Evolutionary conservation across 2,113 vertebrate genomes (phyloP).

Genomic region (Apteryx owenii): DNA sequence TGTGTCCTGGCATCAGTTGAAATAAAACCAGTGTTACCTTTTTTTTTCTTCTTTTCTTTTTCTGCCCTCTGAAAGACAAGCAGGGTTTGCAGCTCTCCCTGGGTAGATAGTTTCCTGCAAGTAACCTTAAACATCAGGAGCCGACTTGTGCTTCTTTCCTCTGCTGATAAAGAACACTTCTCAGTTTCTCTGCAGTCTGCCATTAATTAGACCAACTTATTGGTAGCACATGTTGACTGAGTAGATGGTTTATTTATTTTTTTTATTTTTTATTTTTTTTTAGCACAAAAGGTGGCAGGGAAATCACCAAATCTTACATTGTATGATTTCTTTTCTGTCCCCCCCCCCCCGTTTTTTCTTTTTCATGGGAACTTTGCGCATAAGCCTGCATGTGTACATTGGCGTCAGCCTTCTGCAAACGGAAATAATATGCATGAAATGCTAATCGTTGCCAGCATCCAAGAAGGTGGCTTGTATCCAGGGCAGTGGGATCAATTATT

Average conservation of each 20-base stretch:
- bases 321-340: constrained; percentile 65
- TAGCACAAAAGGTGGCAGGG: constrained; percentile 82
- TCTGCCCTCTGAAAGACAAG: neutral
- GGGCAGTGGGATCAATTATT: constrained; percentile 23
- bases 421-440: constrained; percentile 47
- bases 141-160: constrained; percentile 39
- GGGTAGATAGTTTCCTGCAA: constrained; percentile 74
- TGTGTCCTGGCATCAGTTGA: neutral
- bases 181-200: constrained; percentile 57
- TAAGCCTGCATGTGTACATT: constrained; percentile 72
- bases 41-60: accelerated
- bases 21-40: neutral
- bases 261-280: neutral
- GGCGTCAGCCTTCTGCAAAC: constrained; percentile 75
- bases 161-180: constrained; percentile 8
- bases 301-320: constrained; percentile 81
- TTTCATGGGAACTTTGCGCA: neutral
- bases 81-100: constrained; percentile 64
- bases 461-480: neutral
- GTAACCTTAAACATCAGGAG: constrained; percentile 76
- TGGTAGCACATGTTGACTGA: constrained; percentile 82
- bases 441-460: constrained; percentile 26
- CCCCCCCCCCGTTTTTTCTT: neutral
- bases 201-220: constrained; percentile 83
- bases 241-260: constrained; percentile 70